Evolutionary conservation across 2,797 vertebrate genomes (phyloP).

Genomic region (Centroberyx gerrardi): DNA sequence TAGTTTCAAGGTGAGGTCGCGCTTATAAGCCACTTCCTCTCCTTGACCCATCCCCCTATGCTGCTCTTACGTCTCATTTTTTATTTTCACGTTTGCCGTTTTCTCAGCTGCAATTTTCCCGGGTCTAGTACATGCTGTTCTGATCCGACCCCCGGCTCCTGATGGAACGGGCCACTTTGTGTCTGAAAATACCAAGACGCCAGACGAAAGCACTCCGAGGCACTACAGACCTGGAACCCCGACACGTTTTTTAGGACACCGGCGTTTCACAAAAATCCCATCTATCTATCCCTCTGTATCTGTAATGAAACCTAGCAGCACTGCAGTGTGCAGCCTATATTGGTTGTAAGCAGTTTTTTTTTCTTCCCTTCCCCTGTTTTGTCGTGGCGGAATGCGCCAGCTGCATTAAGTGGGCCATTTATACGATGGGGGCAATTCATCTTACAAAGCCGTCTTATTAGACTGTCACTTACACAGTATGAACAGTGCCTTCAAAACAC

Average conservation of each 20-base stretch:
- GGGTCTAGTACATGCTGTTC: conserved; percentile 52
- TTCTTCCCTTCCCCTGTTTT: conserved; percentile 54
- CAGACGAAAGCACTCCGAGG: conserved; percentile 25
- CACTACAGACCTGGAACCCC: conserved; percentile 16
- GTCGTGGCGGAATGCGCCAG: conserved; percentile 71
- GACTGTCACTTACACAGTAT: conserved; percentile 84
- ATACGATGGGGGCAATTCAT: conserved; percentile 83
- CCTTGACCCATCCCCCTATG: conserved; percentile 49
- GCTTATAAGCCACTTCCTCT: conserved; percentile 40
- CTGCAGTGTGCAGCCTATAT: conserved; percentile 63
- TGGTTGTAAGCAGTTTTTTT: conserved; percentile 69
- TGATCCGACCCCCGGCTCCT: conserved; percentile 36
- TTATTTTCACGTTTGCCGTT: conserved; percentile 63
- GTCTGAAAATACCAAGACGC: conserved; percentile 53
- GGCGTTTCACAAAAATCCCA: conserved; percentile 52
- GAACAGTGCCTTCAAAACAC: conserved; percentile 82
- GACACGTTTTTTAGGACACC: conserved; percentile 63
- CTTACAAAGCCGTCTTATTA: conserved; percentile 85
- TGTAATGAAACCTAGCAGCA: conserved; percentile 70
- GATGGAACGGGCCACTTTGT: conserved; percentile 52
- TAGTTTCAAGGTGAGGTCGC: conserved; percentile 36
- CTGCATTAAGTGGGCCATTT: conserved; percentile 86
- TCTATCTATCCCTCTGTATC: conserved; percentile 64
- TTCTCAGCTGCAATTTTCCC: conserved; percentile 61
- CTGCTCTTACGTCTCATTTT: conserved; percentile 30